Base-by-base conservation (phyloP, 2,888 invertebrate species). In the Thysanoteuthis rhombus region DNA sequence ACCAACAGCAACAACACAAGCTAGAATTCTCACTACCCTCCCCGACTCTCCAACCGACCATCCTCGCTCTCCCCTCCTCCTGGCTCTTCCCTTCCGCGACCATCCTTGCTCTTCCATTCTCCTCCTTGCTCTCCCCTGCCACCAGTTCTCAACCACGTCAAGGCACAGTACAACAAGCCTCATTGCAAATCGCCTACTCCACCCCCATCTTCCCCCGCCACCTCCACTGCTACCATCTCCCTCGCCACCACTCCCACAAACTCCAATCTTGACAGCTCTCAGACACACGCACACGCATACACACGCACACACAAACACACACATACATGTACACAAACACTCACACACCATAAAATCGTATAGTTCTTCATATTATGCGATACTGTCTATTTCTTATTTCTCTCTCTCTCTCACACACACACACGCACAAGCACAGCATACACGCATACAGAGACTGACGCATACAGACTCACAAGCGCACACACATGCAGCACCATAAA, bases 101-200 rank as follows among this genome's bases (percentile, higher is more conserved):
- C 75, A 75, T 75, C 75, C 75, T 36, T 75, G 75, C 75, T 75
- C 75, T 75, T 75, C 75, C 75, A 75, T n/a, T 75, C 75, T 75
- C 75, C 75, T 75, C 75, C n/a, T 16, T 75, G 75, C 75, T 75
- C 75, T 75, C 75, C 75, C 75, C 75, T 36, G n/a, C 75, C n/a
- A 32, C 75, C 75, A 75, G 32, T 8, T 36, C 75, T 16, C 75
- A n/a, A 36, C 75, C 75, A 75, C 75, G 75, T 75, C 75, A n/a
- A 75, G 75, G 75, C 75, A 75, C 75, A 42, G 40, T 42, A 92
- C 92, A 92, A 92, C 92, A 92, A 92, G 92, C 45, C 92, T 42
- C 42, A 92, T 42, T 45, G 92, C 92, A 92, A 45, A 92, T 42
- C 75, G 75, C 75, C 75, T 36, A 36, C 75, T 16, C 75, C 75